Percentiles rank a stretch among this genome's conserved stretches.
These are phyloP conservation scores for Dromaius novaehollandiae DNA, from an alignment of 2,113 vertebrate species.

Conservation along the genomic window DNA sequence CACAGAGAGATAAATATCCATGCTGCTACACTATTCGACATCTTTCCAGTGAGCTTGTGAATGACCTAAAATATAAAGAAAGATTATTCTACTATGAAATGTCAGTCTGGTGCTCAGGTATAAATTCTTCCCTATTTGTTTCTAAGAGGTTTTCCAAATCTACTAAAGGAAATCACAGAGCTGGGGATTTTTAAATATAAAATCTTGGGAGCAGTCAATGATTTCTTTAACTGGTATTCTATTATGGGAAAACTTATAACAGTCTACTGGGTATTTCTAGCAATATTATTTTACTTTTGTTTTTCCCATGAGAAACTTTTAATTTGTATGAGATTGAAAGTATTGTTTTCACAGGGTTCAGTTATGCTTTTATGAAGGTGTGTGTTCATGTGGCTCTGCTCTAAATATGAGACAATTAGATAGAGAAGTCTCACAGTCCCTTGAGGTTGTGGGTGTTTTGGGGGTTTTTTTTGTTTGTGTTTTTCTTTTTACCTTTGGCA, in stretches of 20 bases:
- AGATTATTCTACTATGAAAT: slow-evolving; percentile 59
- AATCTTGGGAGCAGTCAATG: not conserved
- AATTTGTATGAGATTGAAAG: not conserved
- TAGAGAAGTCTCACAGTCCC: not conserved
- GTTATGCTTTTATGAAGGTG: not conserved
- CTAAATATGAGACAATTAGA: not conserved
- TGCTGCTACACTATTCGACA: slow-evolving; percentile 50
- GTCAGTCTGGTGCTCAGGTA: not conserved
- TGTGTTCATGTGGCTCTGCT: not conserved
- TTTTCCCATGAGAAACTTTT: not conserved
- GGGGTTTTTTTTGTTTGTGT: no score
- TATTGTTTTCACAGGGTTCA: not conserved
- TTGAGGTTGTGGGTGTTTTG: not conserved
- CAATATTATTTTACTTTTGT: not conserved
- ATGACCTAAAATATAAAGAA: slow-evolving; percentile 70
- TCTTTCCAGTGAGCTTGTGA: slow-evolving; percentile 54
- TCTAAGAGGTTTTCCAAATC: not conserved
- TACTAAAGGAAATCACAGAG: not conserved
- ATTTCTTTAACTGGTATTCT: not conserved
- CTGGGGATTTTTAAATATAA: not conserved
- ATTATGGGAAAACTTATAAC: not conserved
- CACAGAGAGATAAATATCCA: slow-evolving; percentile 72
- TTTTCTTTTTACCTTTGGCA: not conserved
- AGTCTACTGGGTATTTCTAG: not conserved
- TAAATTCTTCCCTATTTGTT: not conserved